A percentile compares a stretch with the other conserved stretches of the same genome.
Conservation (phyloP, 2,888 invertebrate species). For the Trachelus stipa region DNA sequence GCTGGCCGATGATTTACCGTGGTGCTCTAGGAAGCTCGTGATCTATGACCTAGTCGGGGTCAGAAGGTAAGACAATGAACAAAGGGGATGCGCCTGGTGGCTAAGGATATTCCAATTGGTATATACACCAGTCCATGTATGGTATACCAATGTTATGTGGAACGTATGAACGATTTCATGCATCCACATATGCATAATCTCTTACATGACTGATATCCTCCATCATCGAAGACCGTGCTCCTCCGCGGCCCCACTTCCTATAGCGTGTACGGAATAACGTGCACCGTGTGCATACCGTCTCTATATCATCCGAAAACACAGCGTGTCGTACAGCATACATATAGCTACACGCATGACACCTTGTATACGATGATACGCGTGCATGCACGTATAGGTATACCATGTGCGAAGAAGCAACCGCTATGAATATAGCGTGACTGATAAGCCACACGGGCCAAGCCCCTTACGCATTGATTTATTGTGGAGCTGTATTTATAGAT, state of each 20-base stretch:
- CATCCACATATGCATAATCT: neutral
- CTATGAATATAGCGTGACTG: constrained; percentile 36
- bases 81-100: constrained; percentile 25
- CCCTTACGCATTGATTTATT: neutral
- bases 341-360: neutral
- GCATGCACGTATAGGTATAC: neutral
- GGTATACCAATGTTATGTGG: neutral
- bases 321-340: neutral
- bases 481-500: constrained; percentile 28
- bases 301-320: neutral
- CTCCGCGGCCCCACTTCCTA: neutral
- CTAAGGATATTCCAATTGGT: constrained; percentile 1
- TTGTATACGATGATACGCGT: neutral
- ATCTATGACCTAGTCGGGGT: constrained; percentile 41
- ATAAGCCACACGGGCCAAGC: constrained; percentile 36
- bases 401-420: neutral
- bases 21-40: constrained; percentile 45
- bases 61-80: constrained; percentile 51
- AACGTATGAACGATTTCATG: neutral
- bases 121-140: constrained; percentile 17
- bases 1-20: constrained; percentile 52
- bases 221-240: neutral
- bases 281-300: neutral
- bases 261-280: neutral
- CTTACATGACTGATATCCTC: neutral